Percentiles rank a stretch among this genome's conserved stretches.
phyloP scores from a whole-genome alignment of 1,140 invertebrate genomes.

The Hydropsyche tenuis region DNA sequence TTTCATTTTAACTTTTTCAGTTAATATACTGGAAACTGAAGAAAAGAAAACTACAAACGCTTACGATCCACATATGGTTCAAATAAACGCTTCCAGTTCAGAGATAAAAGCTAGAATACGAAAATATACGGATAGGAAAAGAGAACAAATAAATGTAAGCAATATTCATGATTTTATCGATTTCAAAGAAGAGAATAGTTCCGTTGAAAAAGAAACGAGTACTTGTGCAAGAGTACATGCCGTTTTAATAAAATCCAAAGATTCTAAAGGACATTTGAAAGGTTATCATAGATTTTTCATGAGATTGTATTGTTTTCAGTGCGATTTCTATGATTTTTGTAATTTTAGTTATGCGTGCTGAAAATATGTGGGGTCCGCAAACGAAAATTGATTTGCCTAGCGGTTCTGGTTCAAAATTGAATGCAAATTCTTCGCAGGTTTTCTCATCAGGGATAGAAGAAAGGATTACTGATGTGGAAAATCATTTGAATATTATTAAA shows the following conservation, averaged over 20 bases:
- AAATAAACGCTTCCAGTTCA: conserved; percentile 43
- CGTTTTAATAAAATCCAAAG: conserved; percentile 67
- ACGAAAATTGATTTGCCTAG: conserved; percentile 51
- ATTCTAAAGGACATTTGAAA: conserved; percentile 74
- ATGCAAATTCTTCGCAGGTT: conserved; percentile 40
- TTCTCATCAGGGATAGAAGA: conserved; percentile 63
- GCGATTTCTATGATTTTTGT: conserved; percentile 29
- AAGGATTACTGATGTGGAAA: conserved; percentile 65
- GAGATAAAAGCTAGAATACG: conserved; percentile 46
- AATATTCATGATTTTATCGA: conserved; percentile 73
- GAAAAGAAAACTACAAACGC: neutral
- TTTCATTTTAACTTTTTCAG: conserved; percentile 8
- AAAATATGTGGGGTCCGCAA: conserved; percentile 69
- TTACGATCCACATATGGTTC: conserved; percentile 34
- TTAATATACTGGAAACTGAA: neutral
- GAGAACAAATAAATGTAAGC: conserved; percentile 68
- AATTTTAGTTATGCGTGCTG: conserved; percentile 59
- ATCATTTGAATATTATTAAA: conserved; percentile 62
- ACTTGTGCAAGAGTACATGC: conserved; percentile 73
- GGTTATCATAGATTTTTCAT: conserved; percentile 57
- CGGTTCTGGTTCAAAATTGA: conserved; percentile 39
- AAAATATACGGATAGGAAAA: conserved; percentile 64
- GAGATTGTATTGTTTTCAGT: no score
- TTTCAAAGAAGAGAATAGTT: conserved; percentile 50
- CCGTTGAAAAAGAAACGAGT: conserved; percentile 52